Base-by-base conservation (phyloP, 2,888 invertebrate species). In the Andricus quercusramuli region DNA sequence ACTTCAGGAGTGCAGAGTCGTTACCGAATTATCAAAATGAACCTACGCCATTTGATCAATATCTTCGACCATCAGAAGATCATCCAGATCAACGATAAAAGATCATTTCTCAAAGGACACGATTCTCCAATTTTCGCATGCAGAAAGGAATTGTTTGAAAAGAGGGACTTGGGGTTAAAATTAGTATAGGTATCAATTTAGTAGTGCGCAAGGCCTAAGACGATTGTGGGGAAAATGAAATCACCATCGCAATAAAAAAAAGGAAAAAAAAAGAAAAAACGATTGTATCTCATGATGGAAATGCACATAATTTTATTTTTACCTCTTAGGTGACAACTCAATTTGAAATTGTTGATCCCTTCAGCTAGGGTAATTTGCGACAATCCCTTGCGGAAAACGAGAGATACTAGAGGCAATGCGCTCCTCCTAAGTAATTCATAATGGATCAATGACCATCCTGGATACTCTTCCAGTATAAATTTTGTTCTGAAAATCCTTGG, bases 51-150 rank as follows among this genome's bases (percentile, higher is more conserved):
- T 32, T 22, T 41, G 20, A 51, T 70, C 20, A 70, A 29, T 51
- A 29, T 11, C 29, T 29, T 51, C 11, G n/a, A 74, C 32, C 29
- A 44, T 47, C 25, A 15, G 22, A 47, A 47, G 25, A 47, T 47
- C 25, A 17, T 11, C 22, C 25, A 9, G 70, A 51, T 47, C 11
- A 51, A 51, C 29, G 17, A 51, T 29, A 25, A 70, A 51, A 51
- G 70, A 51, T 51, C 25, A 51, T 17, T 70, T 37, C n/a, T n/a
- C n/a, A 70, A 70, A 22, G 51, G 51, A 74, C 56, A 32, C 32
- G n/a, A 74, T 56, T 51, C 32, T 74, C 32, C 51, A 74, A 56
- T 37, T 74, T 56, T 74, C 51, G 74, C 74, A 74, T 56, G 37
- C 51, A 74, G 29, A 51, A 56, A 56, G 56, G 20, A 56, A 74